Evolutionary conservation across 1,140 invertebrate species (phyloP).

Genomic region (Drosophila yakuba): DNA sequence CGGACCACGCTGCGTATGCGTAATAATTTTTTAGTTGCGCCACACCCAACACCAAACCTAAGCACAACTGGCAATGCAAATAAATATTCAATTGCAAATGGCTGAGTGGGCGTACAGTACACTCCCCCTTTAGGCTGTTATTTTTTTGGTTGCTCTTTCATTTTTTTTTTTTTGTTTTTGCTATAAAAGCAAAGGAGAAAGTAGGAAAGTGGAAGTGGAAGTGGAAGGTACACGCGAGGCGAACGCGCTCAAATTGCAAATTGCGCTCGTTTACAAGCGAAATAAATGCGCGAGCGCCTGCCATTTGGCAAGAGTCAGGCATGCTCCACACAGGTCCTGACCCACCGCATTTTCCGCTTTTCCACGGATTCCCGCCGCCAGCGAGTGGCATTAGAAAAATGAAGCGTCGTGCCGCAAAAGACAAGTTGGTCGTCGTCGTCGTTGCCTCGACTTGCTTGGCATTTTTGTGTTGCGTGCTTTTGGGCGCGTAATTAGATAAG

Average conservation of each 20-base stretch:
- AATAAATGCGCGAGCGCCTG: slow-evolving; percentile 65
- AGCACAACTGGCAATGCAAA: slow-evolving; percentile 24
- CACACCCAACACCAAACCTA: slow-evolving; percentile 41
- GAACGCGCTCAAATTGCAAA: slow-evolving; percentile 77
- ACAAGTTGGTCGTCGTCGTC: slow-evolving; percentile 42
- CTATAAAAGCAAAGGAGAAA: not conserved
- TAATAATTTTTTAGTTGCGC: slow-evolving; percentile 70
- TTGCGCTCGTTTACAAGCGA: slow-evolving; percentile 75
- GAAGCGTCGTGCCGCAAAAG: slow-evolving; percentile 73
- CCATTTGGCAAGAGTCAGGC: slow-evolving; percentile 59
- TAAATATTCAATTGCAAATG: slow-evolving; percentile 78
- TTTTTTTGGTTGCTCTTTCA: too few relatives aligned
- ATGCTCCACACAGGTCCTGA: slow-evolving; percentile 10
- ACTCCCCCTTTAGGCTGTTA: not conserved
- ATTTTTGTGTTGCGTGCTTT: slow-evolving; percentile 73
- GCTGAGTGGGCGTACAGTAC: slow-evolving; percentile 1
- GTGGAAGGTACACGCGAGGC: slow-evolving; percentile 28
- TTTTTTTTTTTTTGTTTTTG: not conserved
- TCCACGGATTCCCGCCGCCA: not conserved
- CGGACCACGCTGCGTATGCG: slow-evolving; percentile 42
- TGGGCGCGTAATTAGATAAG: slow-evolving; percentile 78
- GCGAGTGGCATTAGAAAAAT: slow-evolving; percentile 67
- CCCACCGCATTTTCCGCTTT: not conserved
- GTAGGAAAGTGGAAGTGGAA: too few relatives aligned
- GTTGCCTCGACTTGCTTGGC: slow-evolving; percentile 33